Evolutionary conservation across 1,140 invertebrate species (phyloP).

Genomic region (Polypedilum pembai): DNA sequence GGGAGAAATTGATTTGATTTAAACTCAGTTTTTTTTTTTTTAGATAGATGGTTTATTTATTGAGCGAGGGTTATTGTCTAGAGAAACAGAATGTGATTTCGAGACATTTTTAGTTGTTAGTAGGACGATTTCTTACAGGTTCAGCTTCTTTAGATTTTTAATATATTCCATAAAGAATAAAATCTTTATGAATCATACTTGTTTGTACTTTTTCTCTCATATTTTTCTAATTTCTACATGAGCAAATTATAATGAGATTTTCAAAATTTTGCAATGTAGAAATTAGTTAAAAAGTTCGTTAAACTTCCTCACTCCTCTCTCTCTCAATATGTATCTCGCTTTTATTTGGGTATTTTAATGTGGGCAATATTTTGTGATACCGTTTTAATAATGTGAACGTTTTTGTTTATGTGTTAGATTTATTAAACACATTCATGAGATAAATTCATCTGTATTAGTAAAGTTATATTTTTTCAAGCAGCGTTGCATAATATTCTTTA

Average conservation of each 20-base stretch:
- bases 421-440: not conserved
- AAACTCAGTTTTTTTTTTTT: not conserved
- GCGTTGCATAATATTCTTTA: not conserved
- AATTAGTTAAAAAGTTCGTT: too few relatives aligned
- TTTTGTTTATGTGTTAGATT: not conserved
- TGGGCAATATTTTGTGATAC: not conserved
- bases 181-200: not conserved
- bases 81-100: not conserved
- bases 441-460: not conserved
- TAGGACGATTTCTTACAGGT: not conserved
- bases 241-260: too few relatives aligned
- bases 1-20: not conserved
- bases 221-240: too few relatives aligned
- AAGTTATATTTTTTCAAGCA: not conserved
- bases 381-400: not conserved
- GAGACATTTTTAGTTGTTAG: constrained; percentile 24
- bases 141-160: not conserved
- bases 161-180: not conserved
- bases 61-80: constrained; percentile 11
- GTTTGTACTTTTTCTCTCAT: too few relatives aligned
- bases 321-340: not conserved
- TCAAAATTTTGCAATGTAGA: too few relatives aligned
- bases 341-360: not conserved
- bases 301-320: too few relatives aligned
- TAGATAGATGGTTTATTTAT: not conserved